These are phyloP conservation scores for Physella acuta DNA, from an alignment of 1,140 invertebrate species.

Conservation along the genomic window DNA sequence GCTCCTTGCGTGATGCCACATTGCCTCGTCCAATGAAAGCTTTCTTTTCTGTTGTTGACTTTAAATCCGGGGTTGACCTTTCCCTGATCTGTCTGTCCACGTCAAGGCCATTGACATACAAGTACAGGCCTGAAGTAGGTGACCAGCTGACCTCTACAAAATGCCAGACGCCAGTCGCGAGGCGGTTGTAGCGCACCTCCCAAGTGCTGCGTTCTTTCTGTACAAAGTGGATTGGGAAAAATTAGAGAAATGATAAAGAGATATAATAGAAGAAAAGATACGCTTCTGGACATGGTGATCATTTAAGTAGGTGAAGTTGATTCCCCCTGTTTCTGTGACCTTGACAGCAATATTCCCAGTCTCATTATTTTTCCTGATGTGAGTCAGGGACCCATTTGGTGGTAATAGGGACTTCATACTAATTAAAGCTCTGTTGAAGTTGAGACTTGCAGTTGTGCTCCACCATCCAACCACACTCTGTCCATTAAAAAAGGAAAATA, in stretches of 20 bases:
- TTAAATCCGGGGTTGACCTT: conserved; percentile 8
- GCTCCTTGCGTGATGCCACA: conserved; percentile 28
- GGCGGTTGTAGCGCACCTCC: conserved; percentile 30
- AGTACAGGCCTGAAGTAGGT: conserved; percentile 36
- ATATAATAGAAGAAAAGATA: neutral
- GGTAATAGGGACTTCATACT: too few relatives aligned
- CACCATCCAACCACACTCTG: too few relatives aligned
- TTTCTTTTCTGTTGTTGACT: conserved; percentile 21
- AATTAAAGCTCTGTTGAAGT: too few relatives aligned
- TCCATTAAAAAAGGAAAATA: too few relatives aligned
- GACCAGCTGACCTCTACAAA: conserved; percentile 56
- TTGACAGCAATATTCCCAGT: too few relatives aligned
- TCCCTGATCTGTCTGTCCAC: conserved; percentile 30
- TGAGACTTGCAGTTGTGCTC: too few relatives aligned
- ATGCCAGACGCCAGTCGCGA: conserved; percentile 47
- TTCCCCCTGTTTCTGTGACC: too few relatives aligned
- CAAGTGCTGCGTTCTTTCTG: conserved; percentile 24
- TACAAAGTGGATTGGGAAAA: neutral
- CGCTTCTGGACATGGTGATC: neutral
- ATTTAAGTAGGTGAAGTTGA: neutral
- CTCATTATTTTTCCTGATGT: too few relatives aligned
- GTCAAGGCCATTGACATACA: conserved; percentile 46
- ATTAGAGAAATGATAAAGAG: too few relatives aligned
- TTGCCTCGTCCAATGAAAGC: conserved; percentile 50
- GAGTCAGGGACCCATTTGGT: too few relatives aligned